Evolutionary conservation across 2,888 invertebrate genomes (phyloP).

Genomic region (Cheilosia vulpina): DNA sequence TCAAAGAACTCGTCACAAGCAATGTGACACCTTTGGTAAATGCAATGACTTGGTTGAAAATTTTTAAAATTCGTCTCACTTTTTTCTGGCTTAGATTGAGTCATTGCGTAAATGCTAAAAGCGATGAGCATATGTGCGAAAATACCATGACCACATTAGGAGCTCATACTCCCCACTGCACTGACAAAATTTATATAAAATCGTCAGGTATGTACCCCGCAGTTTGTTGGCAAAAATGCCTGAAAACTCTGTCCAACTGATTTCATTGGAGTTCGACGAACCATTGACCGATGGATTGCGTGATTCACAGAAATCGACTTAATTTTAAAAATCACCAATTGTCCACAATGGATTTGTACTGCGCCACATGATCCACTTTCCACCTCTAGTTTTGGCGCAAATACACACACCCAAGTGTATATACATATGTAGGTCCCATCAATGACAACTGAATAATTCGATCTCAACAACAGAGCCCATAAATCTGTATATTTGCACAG

Average conservation of each 20-base stretch:
- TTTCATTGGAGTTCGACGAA: too few species aligned
- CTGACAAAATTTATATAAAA: too few species aligned
- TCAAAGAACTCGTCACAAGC: too few species aligned
- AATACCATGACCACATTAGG: background rate
- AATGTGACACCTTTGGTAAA: background rate
- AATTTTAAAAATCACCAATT: too few species aligned
- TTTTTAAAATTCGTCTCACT: background rate
- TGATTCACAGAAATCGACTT: too few species aligned
- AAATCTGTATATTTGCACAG: background rate
- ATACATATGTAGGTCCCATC: background rate
- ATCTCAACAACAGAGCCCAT: background rate
- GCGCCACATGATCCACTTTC: background rate
- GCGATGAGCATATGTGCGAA: slow-evolving; percentile 6
- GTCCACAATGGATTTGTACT: background rate
- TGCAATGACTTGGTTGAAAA: too few species aligned
- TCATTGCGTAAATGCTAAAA: background rate
- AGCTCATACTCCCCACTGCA: too few species aligned
- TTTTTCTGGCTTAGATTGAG: background rate
- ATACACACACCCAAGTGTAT: background rate
- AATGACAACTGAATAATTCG: background rate
- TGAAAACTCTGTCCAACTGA: too few species aligned
- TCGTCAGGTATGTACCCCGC: too few species aligned
- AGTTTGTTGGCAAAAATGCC: too few species aligned
- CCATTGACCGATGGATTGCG: too few species aligned
- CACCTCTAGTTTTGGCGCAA: slow-evolving; percentile 4